Base-by-base conservation (phyloP, 2,888 invertebrate genomes). In the Plebejus argus region DNA sequence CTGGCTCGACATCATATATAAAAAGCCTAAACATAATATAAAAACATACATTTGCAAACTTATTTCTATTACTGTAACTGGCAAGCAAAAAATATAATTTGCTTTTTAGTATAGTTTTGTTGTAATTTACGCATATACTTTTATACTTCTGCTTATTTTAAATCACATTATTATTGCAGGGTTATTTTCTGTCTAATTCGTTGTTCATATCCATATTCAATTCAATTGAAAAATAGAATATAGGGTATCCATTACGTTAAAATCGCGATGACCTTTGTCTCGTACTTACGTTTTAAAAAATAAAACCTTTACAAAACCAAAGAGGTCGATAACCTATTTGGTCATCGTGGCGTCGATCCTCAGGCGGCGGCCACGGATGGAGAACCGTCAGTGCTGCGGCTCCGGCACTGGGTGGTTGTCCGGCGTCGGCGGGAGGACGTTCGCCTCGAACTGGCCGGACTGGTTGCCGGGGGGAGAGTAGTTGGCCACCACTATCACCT, bases 401-500 rank as follows among this genome's bases (percentile, higher is more conserved):
- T 85, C 87, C 0, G 89, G 88, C 28, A 92, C 82, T 39, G 94
- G 94, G 81, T 93, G 92, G 85, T 91, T 94, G 83, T 96, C 96
- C n/a, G 96, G 96, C 78, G 95, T 87, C 0, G 97, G 97, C 0
- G 96, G 96, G 74, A 96, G 91, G n/a, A 98, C 97, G 90, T 98
- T 98, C 77, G 95, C 94, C 84, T 96, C 95, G 88, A 97, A 98
- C 35, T 95, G 95, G 8, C 97, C 97, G 1, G 96, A 95, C 56
- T 95, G 88, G 88, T 98, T 98, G 39, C 97, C 98, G 0, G 97
- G 96, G 0, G 98, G 98, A 61, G 96, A 95, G 88, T 98, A 98
- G 90, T 97, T 97, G 20, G 97, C 97, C 0, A 98, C 98, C 0
- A 98, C 97, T 81, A 97, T 96, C 72, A 97, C 95, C 85, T 97